These are phyloP conservation scores for Machaerirhynchus nigripectus DNA, from an alignment of 2,113 vertebrate genomes.

Conservation along the genomic window DNA sequence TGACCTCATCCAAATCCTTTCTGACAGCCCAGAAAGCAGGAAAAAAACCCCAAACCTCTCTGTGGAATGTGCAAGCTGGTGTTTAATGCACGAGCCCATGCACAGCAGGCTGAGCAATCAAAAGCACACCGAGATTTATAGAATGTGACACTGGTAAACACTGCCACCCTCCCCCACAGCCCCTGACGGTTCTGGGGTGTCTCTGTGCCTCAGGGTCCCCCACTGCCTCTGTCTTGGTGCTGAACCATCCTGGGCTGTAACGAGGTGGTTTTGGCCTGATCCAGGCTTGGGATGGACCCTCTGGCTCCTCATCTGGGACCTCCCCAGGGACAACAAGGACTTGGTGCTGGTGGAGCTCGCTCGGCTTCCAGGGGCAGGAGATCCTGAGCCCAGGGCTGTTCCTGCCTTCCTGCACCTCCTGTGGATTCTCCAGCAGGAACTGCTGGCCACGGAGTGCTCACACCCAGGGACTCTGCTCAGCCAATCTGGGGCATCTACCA, in stretches of 20 bases:
- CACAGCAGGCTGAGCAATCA: neutral
- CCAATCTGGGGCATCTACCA: neutral
- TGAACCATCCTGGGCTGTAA: neutral
- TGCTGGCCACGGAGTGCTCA: neutral
- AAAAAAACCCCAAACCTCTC: neutral
- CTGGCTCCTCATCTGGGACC: neutral
- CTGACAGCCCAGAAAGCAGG: neutral
- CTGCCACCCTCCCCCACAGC: neutral
- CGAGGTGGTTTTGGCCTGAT: neutral
- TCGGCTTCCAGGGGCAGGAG: neutral
- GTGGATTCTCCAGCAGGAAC: neutral
- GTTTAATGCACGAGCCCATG: neutral
- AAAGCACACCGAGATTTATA: neutral
- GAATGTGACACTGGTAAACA: neutral
- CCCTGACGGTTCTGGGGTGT: neutral
- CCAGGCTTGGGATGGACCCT: neutral
- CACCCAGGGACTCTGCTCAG: neutral
- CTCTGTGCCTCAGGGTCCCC: neutral
- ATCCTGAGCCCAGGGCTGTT: neutral
- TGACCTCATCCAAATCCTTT: constrained; percentile 50
- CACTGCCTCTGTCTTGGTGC: neutral
- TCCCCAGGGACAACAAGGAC: neutral
- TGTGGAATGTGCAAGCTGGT: neutral
- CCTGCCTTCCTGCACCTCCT: neutral
- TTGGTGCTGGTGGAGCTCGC: neutral